A percentile compares a stretch with the other conserved stretches of the same genome.
Conservation (phyloP, 2,797 vertebrate species). For the Setipinna tenuifilis region DNA sequence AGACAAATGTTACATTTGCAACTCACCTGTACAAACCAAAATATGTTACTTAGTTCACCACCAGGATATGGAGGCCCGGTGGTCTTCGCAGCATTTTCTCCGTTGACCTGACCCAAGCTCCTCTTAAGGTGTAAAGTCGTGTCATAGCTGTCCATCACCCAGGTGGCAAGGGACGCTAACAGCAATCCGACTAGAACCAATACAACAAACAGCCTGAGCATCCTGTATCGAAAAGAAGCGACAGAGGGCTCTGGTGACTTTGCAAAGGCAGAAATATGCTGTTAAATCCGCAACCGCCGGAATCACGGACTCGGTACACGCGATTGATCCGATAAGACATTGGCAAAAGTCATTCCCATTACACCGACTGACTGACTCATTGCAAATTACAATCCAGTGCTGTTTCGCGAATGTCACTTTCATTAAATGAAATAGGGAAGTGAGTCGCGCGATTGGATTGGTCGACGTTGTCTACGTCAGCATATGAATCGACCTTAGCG, state of each 20-base stretch:
- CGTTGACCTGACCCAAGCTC: slow-evolving; percentile 61
- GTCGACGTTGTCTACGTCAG: not conserved
- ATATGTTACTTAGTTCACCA: slow-evolving; percentile 73
- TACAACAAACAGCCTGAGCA: slow-evolving; percentile 76
- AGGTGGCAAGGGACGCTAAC: slow-evolving; percentile 77
- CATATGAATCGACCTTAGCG: not conserved
- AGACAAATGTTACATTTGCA: not conserved
- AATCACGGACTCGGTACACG: slow-evolving; percentile 13
- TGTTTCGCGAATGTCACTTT: not conserved
- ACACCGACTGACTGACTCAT: not conserved
- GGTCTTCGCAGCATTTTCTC: slow-evolving; percentile 45
- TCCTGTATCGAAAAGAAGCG: slow-evolving; percentile 67
- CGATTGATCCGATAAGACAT: not conserved
- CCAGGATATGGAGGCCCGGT: slow-evolving; percentile 75
- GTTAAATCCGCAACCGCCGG: slow-evolving; percentile 19
- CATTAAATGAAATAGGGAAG: slow-evolving; percentile 19
- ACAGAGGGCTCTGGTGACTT: slow-evolving; percentile 38
- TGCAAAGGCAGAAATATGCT: not conserved
- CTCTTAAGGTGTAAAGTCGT: slow-evolving; percentile 75
- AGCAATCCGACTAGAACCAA: slow-evolving; percentile 75
- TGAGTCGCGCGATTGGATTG: not conserved
- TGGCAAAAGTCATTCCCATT: not conserved
- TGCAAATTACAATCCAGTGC: not conserved
- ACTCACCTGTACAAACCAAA: slow-evolving; percentile 93
- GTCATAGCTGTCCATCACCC: slow-evolving; percentile 80